A percentile compares a stretch with the other conserved stretches of the same genome.
These are phyloP conservation scores for Drosophila mayri DNA, from an alignment of 1,140 invertebrate genomes.

Conservation along the genomic window DNA sequence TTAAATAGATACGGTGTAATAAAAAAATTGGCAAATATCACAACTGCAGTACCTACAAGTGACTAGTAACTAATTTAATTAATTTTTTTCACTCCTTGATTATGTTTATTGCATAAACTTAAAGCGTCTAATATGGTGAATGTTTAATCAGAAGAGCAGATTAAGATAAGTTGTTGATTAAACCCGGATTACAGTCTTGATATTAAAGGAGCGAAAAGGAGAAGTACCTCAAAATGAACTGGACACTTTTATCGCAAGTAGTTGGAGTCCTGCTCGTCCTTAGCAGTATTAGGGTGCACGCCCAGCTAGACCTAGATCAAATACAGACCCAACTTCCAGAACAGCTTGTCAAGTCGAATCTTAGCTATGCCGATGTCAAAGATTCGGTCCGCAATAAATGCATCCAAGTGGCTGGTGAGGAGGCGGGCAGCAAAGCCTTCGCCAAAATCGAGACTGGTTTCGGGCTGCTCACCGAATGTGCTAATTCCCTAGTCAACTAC, in stretches of 20 bases:
- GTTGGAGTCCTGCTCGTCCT: slow-evolving; percentile 13
- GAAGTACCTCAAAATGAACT: slow-evolving; percentile 6
- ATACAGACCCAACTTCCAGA: slow-evolving; percentile 58
- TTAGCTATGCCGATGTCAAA: slow-evolving; percentile 45
- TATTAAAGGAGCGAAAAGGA: background rate
- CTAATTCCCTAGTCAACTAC: slow-evolving; percentile 85
- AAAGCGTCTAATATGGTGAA: background rate
- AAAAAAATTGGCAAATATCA: slow-evolving; percentile 1
- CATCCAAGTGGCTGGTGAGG: slow-evolving; percentile 70
- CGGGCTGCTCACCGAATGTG: slow-evolving; percentile 83
- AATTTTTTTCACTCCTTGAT: slow-evolving; percentile 17
- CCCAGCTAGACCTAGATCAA: slow-evolving; percentile 55
- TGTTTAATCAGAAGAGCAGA: background rate
- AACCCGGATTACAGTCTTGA: background rate
- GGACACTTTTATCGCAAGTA: background rate
- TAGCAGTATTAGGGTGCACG: slow-evolving; percentile 9
- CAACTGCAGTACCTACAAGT: background rate
- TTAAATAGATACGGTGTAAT: slow-evolving; percentile 1
- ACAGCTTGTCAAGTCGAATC: slow-evolving; percentile 58
- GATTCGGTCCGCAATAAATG: slow-evolving; percentile 72
- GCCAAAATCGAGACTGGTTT: slow-evolving; percentile 57
- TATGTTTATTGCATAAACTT: background rate
- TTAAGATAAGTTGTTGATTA: background rate
- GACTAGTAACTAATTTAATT: slow-evolving; percentile 31
- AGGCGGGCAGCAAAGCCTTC: slow-evolving; percentile 58